Evolutionary conservation across 2,888 invertebrate species (phyloP).

Genomic region (Protophormia terraenovae): DNA sequence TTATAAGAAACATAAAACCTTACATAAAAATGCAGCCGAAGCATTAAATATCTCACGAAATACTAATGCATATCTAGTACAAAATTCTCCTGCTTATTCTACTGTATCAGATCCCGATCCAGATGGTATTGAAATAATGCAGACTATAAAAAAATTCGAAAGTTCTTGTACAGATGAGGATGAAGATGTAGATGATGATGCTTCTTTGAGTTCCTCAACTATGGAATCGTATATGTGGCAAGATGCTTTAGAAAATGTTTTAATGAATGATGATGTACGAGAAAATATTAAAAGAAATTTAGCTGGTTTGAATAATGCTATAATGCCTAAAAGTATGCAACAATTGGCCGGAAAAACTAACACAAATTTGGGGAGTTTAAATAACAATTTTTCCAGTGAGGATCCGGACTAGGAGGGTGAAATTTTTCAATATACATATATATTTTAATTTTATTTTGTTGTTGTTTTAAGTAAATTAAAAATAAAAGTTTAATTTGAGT

Average conservation of each 20-base stretch:
- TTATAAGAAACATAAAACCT: slow-evolving; percentile 71
- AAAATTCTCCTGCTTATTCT: slow-evolving; percentile 57
- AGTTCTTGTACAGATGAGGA: not conserved
- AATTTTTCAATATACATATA: not conserved
- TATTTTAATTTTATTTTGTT: not conserved
- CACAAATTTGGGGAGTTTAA: not conserved
- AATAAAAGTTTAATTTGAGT: not conserved
- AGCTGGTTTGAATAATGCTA: slow-evolving; percentile 27
- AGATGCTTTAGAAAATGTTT: slow-evolving; percentile 50
- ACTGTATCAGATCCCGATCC: slow-evolving; percentile 68
- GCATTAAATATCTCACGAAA: slow-evolving; percentile 50
- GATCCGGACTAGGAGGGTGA: not conserved
- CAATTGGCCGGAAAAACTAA: not conserved
- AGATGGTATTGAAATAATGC: slow-evolving; percentile 68
- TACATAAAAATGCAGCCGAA: slow-evolving; percentile 69
- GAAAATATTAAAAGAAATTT: slow-evolving; percentile 50
- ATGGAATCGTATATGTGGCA: slow-evolving; percentile 58
- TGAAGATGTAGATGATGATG: slow-evolving; percentile 29
- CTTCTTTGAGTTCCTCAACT: not conserved
- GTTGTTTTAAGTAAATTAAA: not conserved
- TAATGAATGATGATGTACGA: slow-evolving; percentile 37
- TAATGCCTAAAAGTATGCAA: slow-evolving; percentile 30
- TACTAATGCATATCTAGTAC: not conserved
- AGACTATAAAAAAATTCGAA: slow-evolving; percentile 45
- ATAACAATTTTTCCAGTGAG: slow-evolving; percentile 8